Base-by-base conservation (phyloP, 64 coral and sea anemone species). In the Montipora sp. region DNA sequence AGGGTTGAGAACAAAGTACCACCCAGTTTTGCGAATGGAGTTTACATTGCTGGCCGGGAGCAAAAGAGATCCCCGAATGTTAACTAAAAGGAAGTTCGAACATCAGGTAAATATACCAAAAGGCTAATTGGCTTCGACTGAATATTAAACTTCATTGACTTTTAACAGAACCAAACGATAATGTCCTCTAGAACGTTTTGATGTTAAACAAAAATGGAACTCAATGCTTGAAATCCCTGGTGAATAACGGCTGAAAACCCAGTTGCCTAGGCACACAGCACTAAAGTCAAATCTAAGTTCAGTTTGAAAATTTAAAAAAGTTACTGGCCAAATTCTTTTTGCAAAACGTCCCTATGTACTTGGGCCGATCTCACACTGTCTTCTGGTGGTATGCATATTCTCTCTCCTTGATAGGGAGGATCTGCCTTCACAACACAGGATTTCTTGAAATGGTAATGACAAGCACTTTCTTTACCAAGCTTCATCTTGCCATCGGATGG, bases 401-500 rank as follows among this genome's bases (percentile, higher is more conserved):
- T 73, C 22, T 73, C 70, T 73, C 70, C 70, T 73, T 73, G 70
- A 27, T 73, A 73, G 19, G 70, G n/a, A 73, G 70, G 70, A 73
- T 73, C 70, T 73, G 70, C 70, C 70, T 73, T 73, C n/a, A 23
- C 87, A 80, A 85, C n/a, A 65, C 90, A 92, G 22, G 53, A 44
- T 36, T 36, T 83, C 8, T 59, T 53, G 46, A 84, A 60, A 67
- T 92, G 90, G 72, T 92, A 85, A 72, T 92, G 90, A 69, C 13
- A 48, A 57, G 75, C 80, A 46, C 72, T 77, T 2, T 73, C 80
- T 57, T 57, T 92, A 9, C 90, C 90, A 6, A 92, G 57, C 63
- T 92, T 47, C 80, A 60, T 85, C 59, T n/a, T 81, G 14, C 90
- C 90, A 79, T 93, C 67, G 3, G 12, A 18, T 16, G 89, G 89